phyloP scores from a whole-genome alignment of 2,797 vertebrate species.

The Labroides dimidiatus region DNA sequence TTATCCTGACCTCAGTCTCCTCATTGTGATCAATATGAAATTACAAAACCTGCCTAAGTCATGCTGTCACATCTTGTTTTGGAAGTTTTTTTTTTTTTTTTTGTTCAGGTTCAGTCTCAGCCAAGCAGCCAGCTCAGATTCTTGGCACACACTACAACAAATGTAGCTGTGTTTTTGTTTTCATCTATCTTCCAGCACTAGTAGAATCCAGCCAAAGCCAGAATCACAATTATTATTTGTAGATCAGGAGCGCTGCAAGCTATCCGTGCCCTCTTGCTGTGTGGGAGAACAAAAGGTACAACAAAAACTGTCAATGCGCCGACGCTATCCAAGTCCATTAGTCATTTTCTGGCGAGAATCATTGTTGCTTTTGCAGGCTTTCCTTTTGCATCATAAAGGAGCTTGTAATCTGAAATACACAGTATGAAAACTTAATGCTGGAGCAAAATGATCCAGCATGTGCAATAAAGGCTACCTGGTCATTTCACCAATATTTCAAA shows the following conservation, averaged over 20 bases:
- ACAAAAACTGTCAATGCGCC: slow-evolving; percentile 2
- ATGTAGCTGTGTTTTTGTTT: slow-evolving; percentile 29
- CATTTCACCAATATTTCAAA: too few species aligned
- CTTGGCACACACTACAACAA: slow-evolving; percentile 26
- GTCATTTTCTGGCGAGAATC: slow-evolving; percentile 8
- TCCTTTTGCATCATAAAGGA: background rate
- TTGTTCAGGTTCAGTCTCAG: slow-evolving; percentile 24
- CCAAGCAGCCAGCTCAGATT: slow-evolving; percentile 24
- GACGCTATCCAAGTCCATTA: slow-evolving; percentile 20
- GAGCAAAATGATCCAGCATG: too few species aligned
- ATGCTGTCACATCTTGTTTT: slow-evolving; percentile 49
- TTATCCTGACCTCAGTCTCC: slow-evolving; percentile 18
- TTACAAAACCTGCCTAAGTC: slow-evolving; percentile 39
- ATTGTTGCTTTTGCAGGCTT: background rate
- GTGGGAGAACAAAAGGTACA: slow-evolving; percentile 26
- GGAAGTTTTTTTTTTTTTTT: slow-evolving; percentile 27
- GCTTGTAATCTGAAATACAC: too few species aligned
- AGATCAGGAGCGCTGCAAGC: slow-evolving; percentile 42
- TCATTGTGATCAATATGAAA: slow-evolving; percentile 60
- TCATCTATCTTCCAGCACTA: slow-evolving; percentile 17
- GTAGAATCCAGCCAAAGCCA: slow-evolving; percentile 25
- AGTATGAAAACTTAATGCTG: too few species aligned
- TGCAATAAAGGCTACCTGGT: too few species aligned
- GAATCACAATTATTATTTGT: slow-evolving; percentile 38
- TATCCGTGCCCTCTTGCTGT: slow-evolving; percentile 28